phyloP scores from a whole-genome alignment of 2,113 vertebrate genomes.

The Misgurnus mizolepis region DNA sequence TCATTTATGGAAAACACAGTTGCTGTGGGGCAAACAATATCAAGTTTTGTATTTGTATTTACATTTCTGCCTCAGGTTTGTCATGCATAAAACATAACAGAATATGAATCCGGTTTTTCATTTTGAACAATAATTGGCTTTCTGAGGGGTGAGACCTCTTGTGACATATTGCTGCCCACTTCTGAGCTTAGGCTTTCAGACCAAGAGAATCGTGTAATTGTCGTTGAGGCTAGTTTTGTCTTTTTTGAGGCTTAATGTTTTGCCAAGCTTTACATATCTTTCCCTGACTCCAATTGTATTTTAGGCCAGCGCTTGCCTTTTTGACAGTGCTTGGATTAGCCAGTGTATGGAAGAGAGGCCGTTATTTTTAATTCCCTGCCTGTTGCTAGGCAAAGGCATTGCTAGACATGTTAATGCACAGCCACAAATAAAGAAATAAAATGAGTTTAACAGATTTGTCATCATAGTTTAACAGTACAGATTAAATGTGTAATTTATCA shows the following conservation, averaged over 20 bases:
- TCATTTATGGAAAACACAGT: slow-evolving; percentile 49
- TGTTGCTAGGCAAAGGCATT: slow-evolving; percentile 34
- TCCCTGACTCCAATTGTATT: slow-evolving; percentile 11
- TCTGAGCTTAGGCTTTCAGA: not conserved
- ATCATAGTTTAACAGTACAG: not conserved
- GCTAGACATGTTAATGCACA: not conserved
- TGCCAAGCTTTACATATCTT: not conserved
- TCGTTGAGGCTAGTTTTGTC: slow-evolving; percentile 14
- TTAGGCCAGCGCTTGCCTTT: not conserved
- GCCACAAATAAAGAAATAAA: not conserved
- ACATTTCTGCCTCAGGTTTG: slow-evolving; percentile 38
- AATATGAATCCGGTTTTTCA: slow-evolving; percentile 52
- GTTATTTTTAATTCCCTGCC: slow-evolving; percentile 38
- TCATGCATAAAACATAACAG: slow-evolving; percentile 55
- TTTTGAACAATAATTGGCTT: slow-evolving; percentile 47
- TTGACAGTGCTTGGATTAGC: slow-evolving; percentile 34
- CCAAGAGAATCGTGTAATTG: not conserved
- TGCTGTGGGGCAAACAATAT: slow-evolving; percentile 35
- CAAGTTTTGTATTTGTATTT: slow-evolving; percentile 27
- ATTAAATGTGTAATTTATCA: not conserved
- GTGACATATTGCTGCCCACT: not conserved
- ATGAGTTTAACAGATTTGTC: not conserved
- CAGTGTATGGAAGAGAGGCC: slow-evolving; percentile 30
- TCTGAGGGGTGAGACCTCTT: slow-evolving; percentile 27
- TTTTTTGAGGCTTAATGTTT: slow-evolving; percentile 6